phyloP scores from a whole-genome alignment of 2,113 vertebrate genomes.

The Alectura lathami region DNA sequence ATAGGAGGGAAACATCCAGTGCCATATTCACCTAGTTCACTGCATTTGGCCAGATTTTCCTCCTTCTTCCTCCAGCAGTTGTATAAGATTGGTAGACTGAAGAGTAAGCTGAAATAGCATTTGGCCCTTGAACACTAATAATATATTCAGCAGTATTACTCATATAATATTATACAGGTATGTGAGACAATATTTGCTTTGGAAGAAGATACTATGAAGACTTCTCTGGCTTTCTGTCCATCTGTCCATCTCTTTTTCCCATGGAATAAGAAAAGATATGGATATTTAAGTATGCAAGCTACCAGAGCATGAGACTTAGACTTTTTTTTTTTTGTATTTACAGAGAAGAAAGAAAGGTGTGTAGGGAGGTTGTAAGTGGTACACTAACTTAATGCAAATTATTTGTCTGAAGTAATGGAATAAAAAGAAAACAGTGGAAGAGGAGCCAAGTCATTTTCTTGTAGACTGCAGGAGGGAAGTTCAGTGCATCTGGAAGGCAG shows the following conservation, averaged over 20 bases:
- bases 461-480: conserved; percentile 21
- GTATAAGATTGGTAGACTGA: not conserved
- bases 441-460: conserved; percentile 1
- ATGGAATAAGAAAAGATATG: not conserved
- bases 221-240: not conserved
- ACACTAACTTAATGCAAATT: not conserved
- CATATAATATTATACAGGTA: not conserved
- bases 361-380: not conserved
- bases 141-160: not conserved
- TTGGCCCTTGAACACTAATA: not conserved
- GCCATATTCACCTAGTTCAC: not conserved
- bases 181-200: not conserved
- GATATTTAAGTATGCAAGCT: not conserved
- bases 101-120: not conserved
- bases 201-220: not conserved
- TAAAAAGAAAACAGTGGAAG: not conserved
- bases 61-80: not conserved
- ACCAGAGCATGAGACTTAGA: not conserved
- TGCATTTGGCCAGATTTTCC: not conserved
- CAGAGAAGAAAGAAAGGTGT: not conserved
- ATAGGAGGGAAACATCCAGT: not conserved
- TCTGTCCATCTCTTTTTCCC: not conserved
- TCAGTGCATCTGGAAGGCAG: conserved; percentile 49
- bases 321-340: not conserved
- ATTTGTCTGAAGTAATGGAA: not conserved